Evolutionary conservation across 2,113 vertebrate genomes (phyloP).

Genomic region (Spea bombifrons): DNA sequence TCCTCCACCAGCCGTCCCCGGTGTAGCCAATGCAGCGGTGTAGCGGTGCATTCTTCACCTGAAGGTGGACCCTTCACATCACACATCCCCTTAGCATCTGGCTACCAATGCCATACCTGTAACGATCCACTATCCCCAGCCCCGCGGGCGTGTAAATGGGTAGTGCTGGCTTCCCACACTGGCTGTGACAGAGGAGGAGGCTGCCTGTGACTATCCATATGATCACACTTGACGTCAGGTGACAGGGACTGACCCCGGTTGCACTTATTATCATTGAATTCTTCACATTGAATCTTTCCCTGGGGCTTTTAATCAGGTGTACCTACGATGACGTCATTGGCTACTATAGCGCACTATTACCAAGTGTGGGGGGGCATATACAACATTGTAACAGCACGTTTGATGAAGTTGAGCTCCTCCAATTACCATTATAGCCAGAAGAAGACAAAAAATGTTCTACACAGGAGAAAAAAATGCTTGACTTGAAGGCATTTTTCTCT

Average conservation of each 20-base stretch:
- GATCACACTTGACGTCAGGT: conserved; percentile 39
- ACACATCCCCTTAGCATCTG: conserved; percentile 5
- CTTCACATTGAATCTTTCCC: conserved; percentile 7
- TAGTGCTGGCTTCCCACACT: neutral
- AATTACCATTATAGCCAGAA: too few species aligned
- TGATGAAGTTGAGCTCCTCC: too few species aligned
- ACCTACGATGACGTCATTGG: too few species aligned
- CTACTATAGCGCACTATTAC: too few species aligned
- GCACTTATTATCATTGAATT: neutral
- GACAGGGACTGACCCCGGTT: neutral
- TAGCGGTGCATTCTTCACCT: conserved; percentile 22
- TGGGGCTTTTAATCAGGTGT: neutral
- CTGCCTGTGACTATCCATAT: conserved; percentile 5
- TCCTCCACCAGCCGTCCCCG: neutral
- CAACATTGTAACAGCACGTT: too few species aligned
- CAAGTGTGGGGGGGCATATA: too few species aligned
- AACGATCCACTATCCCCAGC: conserved; percentile 24
- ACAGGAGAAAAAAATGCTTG: too few species aligned
- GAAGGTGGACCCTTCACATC: conserved; percentile 26
- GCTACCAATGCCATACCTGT: conserved; percentile 37
- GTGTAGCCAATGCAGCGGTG: neutral
- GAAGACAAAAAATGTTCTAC: neutral
- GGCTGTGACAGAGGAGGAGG: conserved; percentile 17
- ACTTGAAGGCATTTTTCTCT: too few species aligned
- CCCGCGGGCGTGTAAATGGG: conserved; percentile 8